A percentile compares a stretch with the other conserved stretches of the same genome.
Evolutionary conservation across 37 sponge, comb jelly and placozoan genomes (phyloP).

Genomic region (Cliona cf. orientalis): DNA sequence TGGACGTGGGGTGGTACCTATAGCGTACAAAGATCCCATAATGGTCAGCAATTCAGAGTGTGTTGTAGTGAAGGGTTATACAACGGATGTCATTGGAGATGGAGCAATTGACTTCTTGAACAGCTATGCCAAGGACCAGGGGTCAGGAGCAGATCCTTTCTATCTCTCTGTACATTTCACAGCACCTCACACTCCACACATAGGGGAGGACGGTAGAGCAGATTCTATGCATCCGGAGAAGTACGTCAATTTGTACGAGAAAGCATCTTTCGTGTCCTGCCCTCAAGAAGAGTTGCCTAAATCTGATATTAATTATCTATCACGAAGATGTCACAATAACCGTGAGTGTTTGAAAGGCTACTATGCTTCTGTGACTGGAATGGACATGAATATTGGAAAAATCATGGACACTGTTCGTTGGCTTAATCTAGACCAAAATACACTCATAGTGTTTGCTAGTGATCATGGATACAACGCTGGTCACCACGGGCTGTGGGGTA

Average conservation of each 20-base stretch:
- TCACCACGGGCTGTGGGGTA: conserved; percentile 79
- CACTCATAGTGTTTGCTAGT: conserved; percentile 74
- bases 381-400: conserved; percentile 76
- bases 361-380: conserved; percentile 70
- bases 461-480: conserved; percentile 82
- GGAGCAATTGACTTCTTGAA: conserved; percentile 66
- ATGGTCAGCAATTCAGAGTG: conserved; percentile 66
- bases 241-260: conserved; percentile 57
- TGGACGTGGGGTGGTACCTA: conserved; percentile 62
- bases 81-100: conserved; percentile 66
- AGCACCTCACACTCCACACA: conserved; percentile 68
- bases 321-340: conserved; percentile 54
- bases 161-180: conserved; percentile 81
- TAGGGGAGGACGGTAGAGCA: conserved; percentile 62
- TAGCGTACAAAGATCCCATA: conserved; percentile 66
- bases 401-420: conserved; percentile 38
- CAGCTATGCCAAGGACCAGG: not conserved
- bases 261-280: conserved; percentile 59
- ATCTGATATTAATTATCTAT: conserved; percentile 30
- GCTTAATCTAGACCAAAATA: conserved; percentile 30
- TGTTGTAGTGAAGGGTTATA: conserved; percentile 53
- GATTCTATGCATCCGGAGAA: conserved; percentile 67
- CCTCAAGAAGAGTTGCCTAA: conserved; percentile 62
- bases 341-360: conserved; percentile 70
- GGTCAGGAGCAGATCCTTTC: conserved; percentile 36